Evolutionary conservation across 2,113 vertebrate species (phyloP).

Genomic region (Python bivittatus): DNA sequence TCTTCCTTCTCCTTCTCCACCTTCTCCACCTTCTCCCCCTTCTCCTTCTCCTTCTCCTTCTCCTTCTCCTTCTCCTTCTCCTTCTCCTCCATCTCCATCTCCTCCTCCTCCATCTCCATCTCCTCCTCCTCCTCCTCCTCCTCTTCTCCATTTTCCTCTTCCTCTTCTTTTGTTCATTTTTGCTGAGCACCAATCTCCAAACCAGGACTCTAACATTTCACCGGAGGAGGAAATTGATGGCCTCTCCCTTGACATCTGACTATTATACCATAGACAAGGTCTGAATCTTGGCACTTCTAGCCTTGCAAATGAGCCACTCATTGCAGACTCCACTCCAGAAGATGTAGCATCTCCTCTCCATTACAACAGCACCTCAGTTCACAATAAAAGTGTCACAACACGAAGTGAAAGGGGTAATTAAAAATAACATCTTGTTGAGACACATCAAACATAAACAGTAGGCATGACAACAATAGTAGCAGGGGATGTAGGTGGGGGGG

Average conservation of each 20-base stretch:
- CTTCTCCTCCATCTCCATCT: background rate
- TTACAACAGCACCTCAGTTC: background rate
- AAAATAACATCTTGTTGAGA: conserved; percentile 10
- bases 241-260: background rate
- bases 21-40: too few relatives aligned
- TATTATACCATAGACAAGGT: background rate
- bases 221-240: background rate
- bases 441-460: background rate
- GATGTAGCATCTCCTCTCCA: background rate
- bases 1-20: too few relatives aligned
- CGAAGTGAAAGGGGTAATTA: background rate
- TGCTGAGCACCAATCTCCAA: background rate
- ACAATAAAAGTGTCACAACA: conserved; percentile 9
- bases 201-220: background rate
- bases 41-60: accelerated
- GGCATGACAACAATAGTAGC: background rate
- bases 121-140: background rate
- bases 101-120: background rate
- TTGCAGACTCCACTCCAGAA: background rate
- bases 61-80: too few relatives aligned
- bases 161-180: background rate
- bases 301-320: background rate
- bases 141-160: background rate
- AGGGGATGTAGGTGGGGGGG: background rate
- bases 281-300: background rate